A percentile compares a stretch with the other conserved stretches of the same genome.
Conservation (phyloP, 2,888 invertebrate species). For the Omphaloscelis lunosa region DNA sequence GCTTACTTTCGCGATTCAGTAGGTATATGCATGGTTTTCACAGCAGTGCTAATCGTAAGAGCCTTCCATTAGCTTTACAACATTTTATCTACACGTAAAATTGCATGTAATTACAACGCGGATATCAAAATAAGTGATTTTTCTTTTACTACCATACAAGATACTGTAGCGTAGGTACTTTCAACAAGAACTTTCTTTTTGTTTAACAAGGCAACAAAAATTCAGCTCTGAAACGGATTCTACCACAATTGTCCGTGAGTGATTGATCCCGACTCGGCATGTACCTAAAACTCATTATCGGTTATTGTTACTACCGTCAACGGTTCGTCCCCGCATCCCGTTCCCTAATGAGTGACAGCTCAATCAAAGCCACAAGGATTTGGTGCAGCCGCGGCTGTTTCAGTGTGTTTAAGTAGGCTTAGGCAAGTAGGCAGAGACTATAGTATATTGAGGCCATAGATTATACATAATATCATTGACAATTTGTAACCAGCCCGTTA, state of each 20-base stretch:
- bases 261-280: conserved; percentile 5
- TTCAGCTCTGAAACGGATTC: not conserved
- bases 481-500: not conserved
- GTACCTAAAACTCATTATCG: not conserved
- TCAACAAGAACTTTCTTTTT: too few relatives aligned
- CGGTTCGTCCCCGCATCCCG: conserved; percentile 7
- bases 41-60: not conserved
- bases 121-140: not conserved
- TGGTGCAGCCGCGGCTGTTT: conserved; percentile 14
- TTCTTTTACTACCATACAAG: not conserved
- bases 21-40: not conserved
- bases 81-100: not conserved
- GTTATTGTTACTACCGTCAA: conserved; percentile 22
- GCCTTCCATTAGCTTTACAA: not conserved
- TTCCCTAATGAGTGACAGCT: conserved; percentile 62
- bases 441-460: not conserved
- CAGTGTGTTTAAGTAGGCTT: conserved; percentile 15
- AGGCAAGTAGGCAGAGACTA: not conserved
- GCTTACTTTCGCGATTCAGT: not conserved
- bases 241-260: not conserved
- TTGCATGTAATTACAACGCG: not conserved
- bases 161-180: not conserved
- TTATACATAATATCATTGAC: not conserved
- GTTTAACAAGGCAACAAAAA: not conserved
- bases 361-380: conserved; percentile 65